Base-by-base conservation (phyloP, 1,140 invertebrate species). In the Musca vetustissima region DNA sequence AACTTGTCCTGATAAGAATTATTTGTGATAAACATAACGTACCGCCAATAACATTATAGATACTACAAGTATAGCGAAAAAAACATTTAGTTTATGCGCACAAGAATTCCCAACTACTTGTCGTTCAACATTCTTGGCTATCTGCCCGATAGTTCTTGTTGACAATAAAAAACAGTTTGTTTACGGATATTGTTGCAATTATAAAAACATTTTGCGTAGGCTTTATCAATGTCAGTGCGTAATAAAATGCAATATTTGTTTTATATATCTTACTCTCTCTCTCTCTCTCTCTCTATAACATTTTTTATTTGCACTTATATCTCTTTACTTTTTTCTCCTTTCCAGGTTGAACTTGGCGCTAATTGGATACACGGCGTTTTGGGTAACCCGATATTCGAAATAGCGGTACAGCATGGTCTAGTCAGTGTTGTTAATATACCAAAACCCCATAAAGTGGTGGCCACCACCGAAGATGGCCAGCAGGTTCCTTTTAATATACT, bases 341-440 rank as follows among this genome's bases (percentile, higher is more conserved):
- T 57, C 4, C 43, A 82, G 79, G 86, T 96, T 32, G 95, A 97
- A 85, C 82, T 96, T 49, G 94, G 95, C 67, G 94, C 94, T 47
- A 96, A 96, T 79, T 97, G 93, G 92, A 96, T 97, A 72, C 95
- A 97, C 83, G 95, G 95, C 21, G 91, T 95, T n/a, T 85, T 92
- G 19, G 89, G 89, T 22, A 92, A 92, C 84, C 89, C 89, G n/a
- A 90, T 92, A 78, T 96, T 95, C 80, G 93, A 96, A 83, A 84
- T 95, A 67, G 93, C 93, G 0, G 91, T 93, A 82, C 87, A 90
- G 15, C 88, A 95, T 83, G 89, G 90, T 75, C 85, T 95, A 71
- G 89, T 95, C 74, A 90, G 93, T 76, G 93, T 95, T 70, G 88
- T 93, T 71, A 90, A 90, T 77, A 68, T 88, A 74, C 92, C 92